phyloP scores from a whole-genome alignment of 2,888 invertebrate genomes.

The Lutraria lutraria region DNA sequence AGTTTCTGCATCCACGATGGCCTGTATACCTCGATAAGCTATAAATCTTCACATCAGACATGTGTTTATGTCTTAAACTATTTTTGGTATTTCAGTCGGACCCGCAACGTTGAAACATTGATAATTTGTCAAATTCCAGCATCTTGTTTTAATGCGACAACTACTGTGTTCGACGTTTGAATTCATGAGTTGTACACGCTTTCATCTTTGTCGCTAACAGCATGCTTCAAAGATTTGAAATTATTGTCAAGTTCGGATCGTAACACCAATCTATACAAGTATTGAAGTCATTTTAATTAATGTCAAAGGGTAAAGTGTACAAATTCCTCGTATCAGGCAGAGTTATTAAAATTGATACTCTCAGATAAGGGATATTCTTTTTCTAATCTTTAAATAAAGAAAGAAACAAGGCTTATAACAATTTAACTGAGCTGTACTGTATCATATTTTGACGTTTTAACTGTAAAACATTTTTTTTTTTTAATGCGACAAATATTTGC shows the following conservation, averaged over 20 bases:
- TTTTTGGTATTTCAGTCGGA: neutral
- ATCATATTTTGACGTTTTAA: no score
- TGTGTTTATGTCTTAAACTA: conserved; percentile 6
- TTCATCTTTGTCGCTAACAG: conserved; percentile 11
- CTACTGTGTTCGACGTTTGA: neutral
- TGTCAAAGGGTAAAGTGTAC: conserved; percentile 3
- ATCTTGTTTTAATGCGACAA: conserved; percentile 9
- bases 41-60: conserved; percentile 4
- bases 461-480: no score
- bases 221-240: neutral
- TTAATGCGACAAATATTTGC: no score
- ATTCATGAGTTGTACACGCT: neutral
- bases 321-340: neutral
- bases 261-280: neutral
- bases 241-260: neutral
- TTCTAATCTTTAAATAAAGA: no score
- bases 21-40: neutral
- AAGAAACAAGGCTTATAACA: no score
- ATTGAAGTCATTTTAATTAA: neutral
- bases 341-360: neutral
- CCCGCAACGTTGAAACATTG: conserved; percentile 9
- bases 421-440: no score
- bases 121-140: conserved; percentile 16
- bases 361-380: neutral
- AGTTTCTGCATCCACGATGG: neutral